Base-by-base conservation (phyloP, 2,797 vertebrate genomes). In the Labeo calbasu region DNA sequence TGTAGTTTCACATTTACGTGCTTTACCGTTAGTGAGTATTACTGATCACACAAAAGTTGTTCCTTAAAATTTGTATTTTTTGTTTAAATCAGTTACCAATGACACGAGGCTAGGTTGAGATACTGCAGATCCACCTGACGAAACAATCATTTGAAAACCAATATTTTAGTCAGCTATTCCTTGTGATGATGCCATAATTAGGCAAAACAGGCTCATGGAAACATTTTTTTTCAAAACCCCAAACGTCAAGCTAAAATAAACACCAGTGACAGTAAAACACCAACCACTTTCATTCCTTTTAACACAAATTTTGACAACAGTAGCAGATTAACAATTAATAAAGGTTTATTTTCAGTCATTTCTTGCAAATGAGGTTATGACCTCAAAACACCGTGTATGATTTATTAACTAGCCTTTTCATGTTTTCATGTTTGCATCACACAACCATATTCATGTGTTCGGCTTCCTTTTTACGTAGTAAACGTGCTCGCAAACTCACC, bases 1-100 rank as follows among this genome's bases (percentile, higher is more conserved):
- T 77, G 70, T 43, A 69, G 86, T 89, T 89, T 89, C 88, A 76
- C 86, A 80, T 78, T 82, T 65, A 48, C 72, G 77, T 59, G 36
- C 51, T 40, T 75, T 66, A 75, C 57, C 14, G 43, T 65, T 40
- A 63, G 25, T 63, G 25, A 72, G 40, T 36, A 6, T 68, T 23
- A 23, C 43, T 23, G 17, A 72, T 72, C 55, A 32, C 51, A 70
- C 23, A 36, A 48, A 59, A 59, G 17, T 4, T 46, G 57, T 63
- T 63, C 61, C 17, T 28, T 50, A 78, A 48, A 48, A 8, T 28
- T 3, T 10, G 46, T 8, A 10, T 25, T 25, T 10, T 23, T 25
- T 28, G 25, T 17, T 15, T 15, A 28, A 63, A 63, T 68, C n/a
- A 1, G 1, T 25, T 40, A 32, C 40, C 32, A 68, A 40, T 32